phyloP scores from a whole-genome alignment of 1,140 invertebrate species.

The Trissolcus basalis region DNA sequence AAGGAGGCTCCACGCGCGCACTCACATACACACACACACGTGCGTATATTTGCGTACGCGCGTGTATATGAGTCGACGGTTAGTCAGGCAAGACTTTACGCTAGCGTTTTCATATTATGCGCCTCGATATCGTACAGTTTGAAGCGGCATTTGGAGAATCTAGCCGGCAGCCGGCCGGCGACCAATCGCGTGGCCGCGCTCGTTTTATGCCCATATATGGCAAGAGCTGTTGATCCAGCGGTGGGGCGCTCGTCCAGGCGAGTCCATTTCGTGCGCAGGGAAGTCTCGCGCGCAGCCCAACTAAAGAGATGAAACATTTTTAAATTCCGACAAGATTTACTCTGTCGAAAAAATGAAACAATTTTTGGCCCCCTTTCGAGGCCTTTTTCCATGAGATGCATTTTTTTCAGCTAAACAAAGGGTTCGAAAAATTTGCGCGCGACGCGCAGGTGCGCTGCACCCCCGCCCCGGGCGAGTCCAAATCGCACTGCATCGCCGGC shows the following conservation, averaged over 20 bases:
- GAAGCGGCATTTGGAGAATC: constrained; percentile 76
- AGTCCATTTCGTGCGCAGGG: constrained; percentile 69
- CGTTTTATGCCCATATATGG: constrained; percentile 88
- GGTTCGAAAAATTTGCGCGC: background rate
- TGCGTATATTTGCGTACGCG: constrained; percentile 7
- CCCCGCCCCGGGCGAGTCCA: constrained; percentile 70
- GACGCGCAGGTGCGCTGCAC: constrained; percentile 50
- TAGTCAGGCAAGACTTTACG: constrained; percentile 68
- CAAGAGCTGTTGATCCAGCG: constrained; percentile 78
- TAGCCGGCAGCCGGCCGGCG: constrained; percentile 72
- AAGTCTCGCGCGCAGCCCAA: constrained; percentile 21
- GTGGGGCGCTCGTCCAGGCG: constrained; percentile 69
- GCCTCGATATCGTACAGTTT: constrained; percentile 72
- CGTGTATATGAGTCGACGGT: constrained; percentile 60
- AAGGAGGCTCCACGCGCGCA: constrained; percentile 2
- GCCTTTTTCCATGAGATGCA: background rate
- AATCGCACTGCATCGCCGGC: constrained; percentile 64
- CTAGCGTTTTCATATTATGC: constrained; percentile 65
- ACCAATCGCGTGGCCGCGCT: constrained; percentile 80
- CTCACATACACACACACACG: constrained; percentile 1
- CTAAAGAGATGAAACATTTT: background rate
- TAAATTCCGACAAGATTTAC: background rate
- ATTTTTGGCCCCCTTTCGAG: no score
- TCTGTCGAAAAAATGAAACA: background rate
- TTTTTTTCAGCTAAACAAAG: background rate